Conservation (phyloP, 2,113 vertebrate genomes). For the Gasterosteus aculeatus region DNA sequence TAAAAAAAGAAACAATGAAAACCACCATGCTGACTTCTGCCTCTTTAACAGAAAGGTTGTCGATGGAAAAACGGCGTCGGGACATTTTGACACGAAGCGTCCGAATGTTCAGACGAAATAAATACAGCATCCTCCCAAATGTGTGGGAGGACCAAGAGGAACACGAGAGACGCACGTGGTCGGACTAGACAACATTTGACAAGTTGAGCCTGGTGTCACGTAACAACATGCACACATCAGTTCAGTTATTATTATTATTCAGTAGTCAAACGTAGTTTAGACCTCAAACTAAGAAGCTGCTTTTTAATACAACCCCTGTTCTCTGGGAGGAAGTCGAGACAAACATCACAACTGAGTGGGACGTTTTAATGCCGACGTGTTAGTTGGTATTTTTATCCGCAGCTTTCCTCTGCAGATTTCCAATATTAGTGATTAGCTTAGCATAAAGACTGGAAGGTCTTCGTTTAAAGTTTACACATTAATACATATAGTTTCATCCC, state of each 20-base stretch:
- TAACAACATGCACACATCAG: slow-evolving; percentile 28
- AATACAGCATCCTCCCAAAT: slow-evolving; percentile 54
- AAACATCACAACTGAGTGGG: neutral
- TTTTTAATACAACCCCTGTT: slow-evolving; percentile 46
- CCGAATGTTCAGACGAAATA: slow-evolving; percentile 53
- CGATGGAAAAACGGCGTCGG: slow-evolving; percentile 61
- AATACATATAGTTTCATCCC: neutral
- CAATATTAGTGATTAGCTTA: neutral
- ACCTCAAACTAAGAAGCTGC: slow-evolving; percentile 26
- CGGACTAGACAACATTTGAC: neutral
- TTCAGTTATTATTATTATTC: slow-evolving; percentile 27
- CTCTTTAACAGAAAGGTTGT: slow-evolving; percentile 61
- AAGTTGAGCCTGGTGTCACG: slow-evolving; percentile 16
- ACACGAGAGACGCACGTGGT: slow-evolving; percentile 12
- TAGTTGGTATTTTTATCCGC: neutral
- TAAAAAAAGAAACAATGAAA: slow-evolving; percentile 63
- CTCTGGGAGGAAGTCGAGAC: slow-evolving; percentile 12
- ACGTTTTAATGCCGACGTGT: neutral
- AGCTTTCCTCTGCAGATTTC: neutral
- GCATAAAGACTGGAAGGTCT: neutral
- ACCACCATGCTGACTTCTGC: slow-evolving; percentile 69
- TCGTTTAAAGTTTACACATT: neutral
- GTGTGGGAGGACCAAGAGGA: slow-evolving; percentile 21
- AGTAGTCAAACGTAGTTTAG: slow-evolving; percentile 2
- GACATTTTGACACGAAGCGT: slow-evolving; percentile 50